phyloP scores from a whole-genome alignment of 2,797 vertebrate species.

The Falco peregrinus region DNA sequence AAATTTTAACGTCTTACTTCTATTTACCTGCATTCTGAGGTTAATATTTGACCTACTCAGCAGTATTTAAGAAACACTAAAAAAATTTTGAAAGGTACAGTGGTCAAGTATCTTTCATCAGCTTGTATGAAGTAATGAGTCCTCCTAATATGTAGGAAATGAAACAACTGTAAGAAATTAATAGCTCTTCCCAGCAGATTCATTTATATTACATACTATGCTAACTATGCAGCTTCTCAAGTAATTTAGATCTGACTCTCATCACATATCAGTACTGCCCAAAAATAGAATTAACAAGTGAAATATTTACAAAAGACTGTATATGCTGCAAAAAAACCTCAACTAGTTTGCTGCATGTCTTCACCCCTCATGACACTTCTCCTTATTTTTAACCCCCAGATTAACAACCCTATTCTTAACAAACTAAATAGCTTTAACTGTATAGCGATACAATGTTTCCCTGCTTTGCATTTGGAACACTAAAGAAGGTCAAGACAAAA shows the following conservation, averaged over 20 bases:
- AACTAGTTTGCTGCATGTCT: neutral
- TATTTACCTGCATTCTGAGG: neutral
- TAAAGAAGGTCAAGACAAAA: neutral
- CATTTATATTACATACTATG: neutral
- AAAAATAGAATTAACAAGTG: neutral
- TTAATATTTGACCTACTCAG: neutral
- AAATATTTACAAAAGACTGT: neutral
- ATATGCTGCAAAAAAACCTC: fast-evolving
- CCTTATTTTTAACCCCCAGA: neutral
- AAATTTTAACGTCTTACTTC: neutral
- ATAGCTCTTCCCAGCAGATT: neutral
- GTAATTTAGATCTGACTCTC: neutral
- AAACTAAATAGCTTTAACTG: neutral
- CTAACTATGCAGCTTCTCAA: neutral
- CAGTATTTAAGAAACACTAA: neutral
- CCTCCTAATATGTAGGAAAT: neutral
- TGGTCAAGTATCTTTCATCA: neutral
- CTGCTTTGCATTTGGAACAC: neutral
- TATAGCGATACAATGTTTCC: neutral
- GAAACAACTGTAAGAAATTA: neutral
- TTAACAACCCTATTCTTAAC: neutral
- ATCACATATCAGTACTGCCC: neutral
- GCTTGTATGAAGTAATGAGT: neutral
- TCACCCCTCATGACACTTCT: neutral
- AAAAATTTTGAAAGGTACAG: neutral